Evolutionary conservation across 2,888 invertebrate species (phyloP).

Genomic region (Thysanoteuthis rhombus): DNA sequence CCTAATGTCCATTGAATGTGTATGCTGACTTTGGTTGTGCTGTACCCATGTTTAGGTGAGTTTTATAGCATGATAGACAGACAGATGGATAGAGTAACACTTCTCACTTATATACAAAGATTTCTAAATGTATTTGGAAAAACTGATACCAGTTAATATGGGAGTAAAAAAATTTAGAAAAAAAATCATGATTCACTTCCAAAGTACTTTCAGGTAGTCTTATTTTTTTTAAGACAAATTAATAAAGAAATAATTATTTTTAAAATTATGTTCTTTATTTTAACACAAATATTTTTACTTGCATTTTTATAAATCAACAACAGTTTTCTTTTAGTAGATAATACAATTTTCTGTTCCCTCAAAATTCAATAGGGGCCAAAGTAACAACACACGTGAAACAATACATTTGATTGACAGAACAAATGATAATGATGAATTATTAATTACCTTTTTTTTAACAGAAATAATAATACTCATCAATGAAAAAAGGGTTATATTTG

Average conservation of each 20-base stretch:
- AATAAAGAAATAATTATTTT: background rate
- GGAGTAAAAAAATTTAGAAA: too few species aligned
- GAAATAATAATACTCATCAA: background rate
- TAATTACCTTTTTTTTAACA: background rate
- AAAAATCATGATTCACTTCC: too few species aligned
- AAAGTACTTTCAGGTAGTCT: too few species aligned
- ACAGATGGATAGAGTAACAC: too few species aligned
- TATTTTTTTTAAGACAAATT: background rate
- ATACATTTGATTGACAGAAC: background rate
- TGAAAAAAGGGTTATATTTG: background rate
- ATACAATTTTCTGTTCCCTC: background rate
- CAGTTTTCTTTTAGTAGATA: background rate
- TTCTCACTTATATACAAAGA: too few species aligned
- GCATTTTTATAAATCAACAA: background rate
- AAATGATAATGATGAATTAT: background rate
- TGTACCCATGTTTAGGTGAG: too few species aligned
- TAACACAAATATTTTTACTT: background rate
- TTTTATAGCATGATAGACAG: too few species aligned
- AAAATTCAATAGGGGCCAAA: background rate
- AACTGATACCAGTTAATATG: too few species aligned
- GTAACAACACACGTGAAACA: background rate
- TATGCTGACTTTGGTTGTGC: too few species aligned
- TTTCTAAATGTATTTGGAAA: too few species aligned
- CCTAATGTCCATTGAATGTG: too few species aligned
- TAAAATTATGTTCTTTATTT: background rate